Conservation (phyloP, 1,140 invertebrate species). For the Uloborus diversus region DNA sequence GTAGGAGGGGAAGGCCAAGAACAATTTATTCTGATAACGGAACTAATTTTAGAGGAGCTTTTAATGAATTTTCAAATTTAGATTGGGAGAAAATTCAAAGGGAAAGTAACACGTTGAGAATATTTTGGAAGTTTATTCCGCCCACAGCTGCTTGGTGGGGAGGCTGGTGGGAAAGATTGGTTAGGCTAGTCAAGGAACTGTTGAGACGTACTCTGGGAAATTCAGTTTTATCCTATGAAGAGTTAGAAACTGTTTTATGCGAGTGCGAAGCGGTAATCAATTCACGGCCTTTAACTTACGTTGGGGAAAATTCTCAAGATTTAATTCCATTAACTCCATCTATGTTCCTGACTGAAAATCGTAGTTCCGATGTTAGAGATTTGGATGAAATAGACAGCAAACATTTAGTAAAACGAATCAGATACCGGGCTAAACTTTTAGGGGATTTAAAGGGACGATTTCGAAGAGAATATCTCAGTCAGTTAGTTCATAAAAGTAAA, state of each 20-base stretch:
- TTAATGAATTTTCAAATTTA: neutral
- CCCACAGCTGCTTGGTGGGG: constrained; percentile 7
- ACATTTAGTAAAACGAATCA: too few species aligned
- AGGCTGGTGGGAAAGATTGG: constrained; percentile 10
- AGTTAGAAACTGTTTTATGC: constrained; percentile 1
- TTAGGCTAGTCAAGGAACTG: neutral
- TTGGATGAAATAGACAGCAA: too few species aligned
- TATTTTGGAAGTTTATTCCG: constrained; percentile 20
- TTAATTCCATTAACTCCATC: constrained; percentile 53
- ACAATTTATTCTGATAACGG: constrained; percentile 14
- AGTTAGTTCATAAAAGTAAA: too few species aligned
- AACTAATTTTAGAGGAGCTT: neutral
- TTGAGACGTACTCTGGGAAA: neutral
- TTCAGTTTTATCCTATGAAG: neutral
- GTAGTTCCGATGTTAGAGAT: too few species aligned
- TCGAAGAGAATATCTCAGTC: too few species aligned
- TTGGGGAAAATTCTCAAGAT: constrained; percentile 35
- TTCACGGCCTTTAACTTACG: constrained; percentile 26
- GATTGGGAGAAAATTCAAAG: neutral
- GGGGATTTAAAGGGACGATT: too few species aligned
- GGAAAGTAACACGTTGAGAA: neutral
- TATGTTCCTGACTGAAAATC: too few species aligned
- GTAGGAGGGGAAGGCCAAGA: neutral
- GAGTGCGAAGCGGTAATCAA: constrained; percentile 15
- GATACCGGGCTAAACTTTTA: too few species aligned